Evolutionary conservation across 2,888 invertebrate species (phyloP), one percentile per base, ranked within the genome.

Genomic region (Galerucella pusilla): DNA sequence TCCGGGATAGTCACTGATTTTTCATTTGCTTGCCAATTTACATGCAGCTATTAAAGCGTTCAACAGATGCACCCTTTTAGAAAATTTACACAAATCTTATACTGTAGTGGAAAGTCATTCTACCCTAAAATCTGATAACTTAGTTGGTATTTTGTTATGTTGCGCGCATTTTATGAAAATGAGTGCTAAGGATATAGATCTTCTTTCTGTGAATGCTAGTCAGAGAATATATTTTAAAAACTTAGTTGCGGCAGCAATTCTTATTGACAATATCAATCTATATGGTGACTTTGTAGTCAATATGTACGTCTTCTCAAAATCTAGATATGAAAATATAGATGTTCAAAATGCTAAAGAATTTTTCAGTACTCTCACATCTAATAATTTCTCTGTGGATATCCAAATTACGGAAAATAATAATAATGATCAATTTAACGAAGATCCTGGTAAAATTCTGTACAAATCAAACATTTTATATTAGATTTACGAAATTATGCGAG

Each of bases 111-210:
- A n/a, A 52, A 52, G n/a, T n/a, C n/a, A 52, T 52, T 52, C 52
- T 52, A 52, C n/a, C 52, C 52, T 52, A 52, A 12, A 52, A 52
- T 52, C 52, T 52, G 2, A 52, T 45, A 52, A 52, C 28, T 46
- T 71, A 52, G 60, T 73, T 28, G 67, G 61, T 59, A 49, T 73
- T 10, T 68, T 74, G 54, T 35, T 78, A 45, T 77, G 77, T 25
- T 75, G 71, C n/a, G 75, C 76, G 1, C 73, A 76, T 71, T 75
- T 73, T 28, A 75, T 75, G 68, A 79, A 79, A 75, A 78, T 76
- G 68, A 49, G 74, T 5, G 66, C 69, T 14, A 74, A 78, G 64
- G 75, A 78, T 42, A 35, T 78, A 25, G 67, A 78, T 61, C 11
- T 63, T 54, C 16, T 25, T 6, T 46, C 54, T 14, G 57, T 46